phyloP scores from a whole-genome alignment of 1,140 invertebrate species.

The Pseudachorutes palmiensis region DNA sequence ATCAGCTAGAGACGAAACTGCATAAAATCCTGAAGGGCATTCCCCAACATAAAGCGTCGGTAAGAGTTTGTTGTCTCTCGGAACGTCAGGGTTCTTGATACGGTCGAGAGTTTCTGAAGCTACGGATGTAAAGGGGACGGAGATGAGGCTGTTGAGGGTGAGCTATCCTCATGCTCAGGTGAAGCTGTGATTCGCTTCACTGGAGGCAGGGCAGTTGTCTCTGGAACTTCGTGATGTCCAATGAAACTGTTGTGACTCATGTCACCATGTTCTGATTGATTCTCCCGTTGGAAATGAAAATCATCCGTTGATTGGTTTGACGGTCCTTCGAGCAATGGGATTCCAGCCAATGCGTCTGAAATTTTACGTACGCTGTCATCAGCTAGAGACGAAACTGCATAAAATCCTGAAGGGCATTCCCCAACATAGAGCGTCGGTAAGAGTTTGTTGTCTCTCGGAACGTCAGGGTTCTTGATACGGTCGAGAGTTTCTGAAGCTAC shows the following conservation, averaged over 20 bases:
- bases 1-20: slow-evolving; percentile 82
- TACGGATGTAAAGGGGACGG: slow-evolving; percentile 81
- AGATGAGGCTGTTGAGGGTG: slow-evolving; percentile 57
- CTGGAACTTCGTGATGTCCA: too few species aligned
- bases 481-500: slow-evolving; percentile 76
- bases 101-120: slow-evolving; percentile 73
- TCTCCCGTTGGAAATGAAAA: too few species aligned
- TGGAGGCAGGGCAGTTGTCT: too few species aligned
- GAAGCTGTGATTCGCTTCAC: too few species aligned
- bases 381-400: slow-evolving; percentile 82
- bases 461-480: slow-evolving; percentile 58
- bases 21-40: slow-evolving; percentile 77
- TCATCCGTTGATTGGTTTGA: too few species aligned
- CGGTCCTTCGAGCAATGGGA: slow-evolving; percentile 33
- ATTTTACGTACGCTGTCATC: slow-evolving; percentile 56
- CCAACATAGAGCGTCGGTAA: slow-evolving; percentile 90
- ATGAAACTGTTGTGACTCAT: too few species aligned
- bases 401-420: slow-evolving; percentile 75
- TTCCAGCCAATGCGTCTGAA: slow-evolving; percentile 8
- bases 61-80: slow-evolving; percentile 47
- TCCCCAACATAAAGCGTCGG: slow-evolving; percentile 90
- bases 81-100: slow-evolving; percentile 57
- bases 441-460: slow-evolving; percentile 42
- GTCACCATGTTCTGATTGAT: too few species aligned
- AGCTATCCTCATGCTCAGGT: too few species aligned